A percentile compares a stretch with the other conserved stretches of the same genome.
These are phyloP conservation scores for Pteropus alecto DNA, from an alignment of 2,113 vertebrate genomes.

Conservation along the genomic window DNA sequence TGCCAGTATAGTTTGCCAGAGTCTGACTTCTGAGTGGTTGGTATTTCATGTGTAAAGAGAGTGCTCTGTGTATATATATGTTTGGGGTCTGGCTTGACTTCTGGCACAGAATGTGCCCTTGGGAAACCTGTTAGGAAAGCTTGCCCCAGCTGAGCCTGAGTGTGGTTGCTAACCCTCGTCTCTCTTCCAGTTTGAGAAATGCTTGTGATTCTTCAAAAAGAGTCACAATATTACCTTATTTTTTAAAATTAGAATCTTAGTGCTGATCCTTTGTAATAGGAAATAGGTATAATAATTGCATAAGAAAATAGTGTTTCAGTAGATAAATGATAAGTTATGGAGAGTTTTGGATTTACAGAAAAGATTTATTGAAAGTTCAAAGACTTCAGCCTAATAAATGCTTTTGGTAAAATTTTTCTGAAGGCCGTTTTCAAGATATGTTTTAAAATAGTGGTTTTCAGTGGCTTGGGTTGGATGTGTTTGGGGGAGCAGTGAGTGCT, in stretches of 20 bases:
- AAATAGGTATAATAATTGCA: background rate
- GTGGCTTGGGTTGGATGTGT: background rate
- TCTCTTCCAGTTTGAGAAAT: constrained; percentile 18
- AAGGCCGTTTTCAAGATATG: background rate
- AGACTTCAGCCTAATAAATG: background rate
- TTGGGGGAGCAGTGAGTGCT: background rate
- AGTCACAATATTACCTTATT: background rate
- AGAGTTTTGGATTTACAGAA: background rate
- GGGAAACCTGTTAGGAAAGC: background rate
- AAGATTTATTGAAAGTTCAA: background rate
- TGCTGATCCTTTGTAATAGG: background rate
- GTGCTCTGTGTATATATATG: background rate
- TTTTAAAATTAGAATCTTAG: constrained; percentile 23
- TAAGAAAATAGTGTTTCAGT: background rate
- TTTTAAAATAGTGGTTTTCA: background rate
- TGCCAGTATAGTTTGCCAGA: background rate
- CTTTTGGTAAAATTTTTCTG: background rate
- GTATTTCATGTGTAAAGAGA: background rate
- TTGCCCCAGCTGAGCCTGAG: background rate
- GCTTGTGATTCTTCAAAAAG: background rate
- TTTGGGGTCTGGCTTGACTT: background rate
- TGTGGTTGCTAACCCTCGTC: background rate
- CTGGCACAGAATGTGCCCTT: background rate
- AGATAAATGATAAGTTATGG: background rate
- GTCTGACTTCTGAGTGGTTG: background rate